Evolutionary conservation across 2,113 vertebrate genomes (phyloP).

Genomic region (Beaufortia kweichowensis): DNA sequence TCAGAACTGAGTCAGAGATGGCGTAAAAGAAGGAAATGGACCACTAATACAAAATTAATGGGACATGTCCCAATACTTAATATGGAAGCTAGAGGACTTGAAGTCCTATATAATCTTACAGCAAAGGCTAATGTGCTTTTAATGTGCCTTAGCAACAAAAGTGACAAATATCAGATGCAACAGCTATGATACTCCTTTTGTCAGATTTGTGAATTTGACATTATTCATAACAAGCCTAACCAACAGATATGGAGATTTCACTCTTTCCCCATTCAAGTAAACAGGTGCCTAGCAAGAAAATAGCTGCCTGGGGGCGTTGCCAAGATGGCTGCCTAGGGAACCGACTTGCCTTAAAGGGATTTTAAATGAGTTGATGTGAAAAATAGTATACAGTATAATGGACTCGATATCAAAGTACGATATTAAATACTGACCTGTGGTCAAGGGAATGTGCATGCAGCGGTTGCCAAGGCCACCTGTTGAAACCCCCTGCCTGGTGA

Average conservation of each 20-base stretch:
- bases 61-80: too few relatives aligned
- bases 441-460: conserved; percentile 8
- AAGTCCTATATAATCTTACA: too few relatives aligned
- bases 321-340: background rate
- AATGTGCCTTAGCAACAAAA: too few relatives aligned
- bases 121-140: too few relatives aligned
- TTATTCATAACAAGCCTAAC: too few relatives aligned
- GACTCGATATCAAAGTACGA: background rate
- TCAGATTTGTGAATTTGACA: too few relatives aligned
- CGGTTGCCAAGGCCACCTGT: background rate
- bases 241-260: too few relatives aligned
- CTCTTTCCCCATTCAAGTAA: background rate
- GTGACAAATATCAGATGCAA: too few relatives aligned
- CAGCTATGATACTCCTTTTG: too few relatives aligned
- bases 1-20: background rate
- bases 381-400: background rate
- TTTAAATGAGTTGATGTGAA: background rate
- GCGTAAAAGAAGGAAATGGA: background rate
- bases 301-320: conserved; percentile 9
- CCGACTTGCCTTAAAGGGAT: conserved; percentile 14
- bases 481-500: background rate
- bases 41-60: too few relatives aligned
- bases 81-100: too few relatives aligned
- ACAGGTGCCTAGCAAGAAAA: background rate
- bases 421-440: conserved; percentile 15